These are phyloP conservation scores for Argya squamiceps DNA, from an alignment of 2,797 vertebrate species.

Conservation along the genomic window DNA sequence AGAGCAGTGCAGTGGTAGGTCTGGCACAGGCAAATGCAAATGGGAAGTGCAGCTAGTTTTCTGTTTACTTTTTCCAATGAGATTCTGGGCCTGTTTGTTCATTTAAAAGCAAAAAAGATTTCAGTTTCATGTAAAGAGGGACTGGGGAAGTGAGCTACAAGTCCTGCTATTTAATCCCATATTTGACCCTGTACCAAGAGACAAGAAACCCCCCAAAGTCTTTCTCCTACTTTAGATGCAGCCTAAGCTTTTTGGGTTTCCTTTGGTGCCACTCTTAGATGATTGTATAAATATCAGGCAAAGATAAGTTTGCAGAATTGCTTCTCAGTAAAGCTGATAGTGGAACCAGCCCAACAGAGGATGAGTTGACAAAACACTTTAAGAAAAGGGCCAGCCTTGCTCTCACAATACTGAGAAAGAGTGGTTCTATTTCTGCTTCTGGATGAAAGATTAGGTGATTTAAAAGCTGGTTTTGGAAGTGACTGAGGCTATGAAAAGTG, in stretches of 20 bases:
- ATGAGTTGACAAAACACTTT: neutral
- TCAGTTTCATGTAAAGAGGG: rapidly evolving
- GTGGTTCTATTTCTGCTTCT: neutral
- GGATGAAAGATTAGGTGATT: neutral
- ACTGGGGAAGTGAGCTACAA: rapidly evolving
- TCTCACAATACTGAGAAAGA: neutral
- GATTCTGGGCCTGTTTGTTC: neutral
- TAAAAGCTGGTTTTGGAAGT: neutral
- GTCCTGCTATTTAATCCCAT: neutral
- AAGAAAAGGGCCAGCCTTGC: neutral
- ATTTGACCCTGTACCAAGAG: neutral
- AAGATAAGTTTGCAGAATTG: neutral
- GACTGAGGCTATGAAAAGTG: neutral
- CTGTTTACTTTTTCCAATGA: neutral
- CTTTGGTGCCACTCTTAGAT: neutral
- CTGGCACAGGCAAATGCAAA: neutral
- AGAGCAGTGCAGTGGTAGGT: too few species aligned
- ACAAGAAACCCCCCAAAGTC: neutral
- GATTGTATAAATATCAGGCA: too few species aligned
- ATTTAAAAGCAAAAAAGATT: neutral
- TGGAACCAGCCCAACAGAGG: rapidly evolving
- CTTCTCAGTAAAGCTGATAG: neutral
- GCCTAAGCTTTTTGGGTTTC: neutral
- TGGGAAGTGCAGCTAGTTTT: neutral
- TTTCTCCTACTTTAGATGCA: neutral